Base-by-base conservation (phyloP, 2,113 vertebrate genomes). In the Promerops cafer region DNA sequence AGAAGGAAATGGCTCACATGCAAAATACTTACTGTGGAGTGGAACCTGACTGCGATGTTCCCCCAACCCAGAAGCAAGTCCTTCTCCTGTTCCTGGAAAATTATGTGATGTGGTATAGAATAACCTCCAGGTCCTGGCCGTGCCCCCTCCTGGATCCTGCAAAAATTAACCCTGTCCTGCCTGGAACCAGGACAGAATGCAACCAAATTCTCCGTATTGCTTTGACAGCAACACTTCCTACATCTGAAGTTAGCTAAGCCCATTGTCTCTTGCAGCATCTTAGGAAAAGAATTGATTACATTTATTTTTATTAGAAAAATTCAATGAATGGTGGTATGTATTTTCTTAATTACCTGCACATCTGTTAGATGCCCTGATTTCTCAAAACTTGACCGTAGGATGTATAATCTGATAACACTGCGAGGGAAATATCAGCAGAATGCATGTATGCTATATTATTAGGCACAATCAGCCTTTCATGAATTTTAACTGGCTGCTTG, bases 31-130 rank as follows among this genome's bases (percentile, higher is more conserved):
- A 16, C 5, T 28, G 21, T 12, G 30, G 23, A 33, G 17, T 1
- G 0, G 3, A 14, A 28, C 15, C 23, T 47, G 47, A 39, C 16
- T 27, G 30, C 0, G 0, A 44, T 6, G 24, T 23, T 78, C 5
- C 23, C 22, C 13, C 13, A 45, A 20, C 8, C 4, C 24, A 21
- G 47, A 87, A 53, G 13, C 1, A 26, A n/a, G 8, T 15, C 8
- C 10, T 45, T 53, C 42, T 27, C 21, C 7, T 53, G 4, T 9
- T 33, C n/a, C 23, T 47, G 22, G 19, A 47, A 54, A 70, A 61
- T 40, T 1, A 42, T 12, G 4, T 42, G 26, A n/a, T 30, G 23
- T 33, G 54, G 10, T 39, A 19, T 13, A 64, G 59, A 80, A 57
- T 18, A 42, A 33, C 11, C 11, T 72, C 21, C 42, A 26, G 31